Conservation (phyloP, 2,113 vertebrate genomes). For the Xiphophorus couchianus region DNA sequence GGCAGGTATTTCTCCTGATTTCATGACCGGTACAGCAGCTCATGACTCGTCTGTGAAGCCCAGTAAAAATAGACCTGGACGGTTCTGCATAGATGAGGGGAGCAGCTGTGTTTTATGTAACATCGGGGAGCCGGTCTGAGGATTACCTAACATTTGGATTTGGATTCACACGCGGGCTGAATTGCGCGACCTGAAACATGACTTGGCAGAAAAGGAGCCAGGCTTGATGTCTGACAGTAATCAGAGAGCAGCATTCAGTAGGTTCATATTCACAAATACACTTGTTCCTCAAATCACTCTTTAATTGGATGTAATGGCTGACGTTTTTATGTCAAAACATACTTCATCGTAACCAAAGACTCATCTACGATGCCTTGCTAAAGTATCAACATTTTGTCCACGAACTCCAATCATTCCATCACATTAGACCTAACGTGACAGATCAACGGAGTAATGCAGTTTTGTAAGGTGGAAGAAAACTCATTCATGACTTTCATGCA, state of each 20-base stretch:
- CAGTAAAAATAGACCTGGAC: constrained; percentile 73
- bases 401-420: not conserved
- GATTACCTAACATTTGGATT: constrained; percentile 31
- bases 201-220: constrained; percentile 41
- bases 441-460: not conserved
- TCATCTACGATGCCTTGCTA: not conserved
- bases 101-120: constrained; percentile 80
- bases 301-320: not conserved
- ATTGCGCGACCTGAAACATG: constrained; percentile 53
- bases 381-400: not conserved
- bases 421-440: not conserved
- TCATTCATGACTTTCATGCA: too few relatives aligned
- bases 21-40: constrained; percentile 12
- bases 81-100: constrained; percentile 41
- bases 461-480: too few relatives aligned
- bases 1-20: constrained; percentile 42
- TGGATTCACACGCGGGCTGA: constrained; percentile 3
- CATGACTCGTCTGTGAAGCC: not conserved
- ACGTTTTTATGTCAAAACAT: not conserved
- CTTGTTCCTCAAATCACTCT: not conserved
- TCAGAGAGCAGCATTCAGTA: not conserved
- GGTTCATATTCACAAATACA: not conserved
- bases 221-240: constrained; percentile 13
- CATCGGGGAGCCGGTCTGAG: constrained; percentile 23
- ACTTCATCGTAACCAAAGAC: not conserved